Conservation (phyloP, 1,140 invertebrate genomes). For the Hesperophylax magnus region DNA sequence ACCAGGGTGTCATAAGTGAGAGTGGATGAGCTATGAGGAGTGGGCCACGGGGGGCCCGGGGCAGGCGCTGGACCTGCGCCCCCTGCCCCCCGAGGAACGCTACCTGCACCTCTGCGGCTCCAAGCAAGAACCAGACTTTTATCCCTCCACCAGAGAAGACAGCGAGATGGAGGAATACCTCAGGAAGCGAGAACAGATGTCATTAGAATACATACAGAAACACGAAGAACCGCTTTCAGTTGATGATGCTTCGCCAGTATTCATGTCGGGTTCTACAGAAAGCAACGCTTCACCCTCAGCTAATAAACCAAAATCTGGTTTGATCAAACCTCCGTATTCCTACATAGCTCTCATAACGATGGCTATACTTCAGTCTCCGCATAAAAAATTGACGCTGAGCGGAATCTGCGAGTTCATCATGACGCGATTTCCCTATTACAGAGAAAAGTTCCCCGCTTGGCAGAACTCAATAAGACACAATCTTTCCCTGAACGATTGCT, state of each 20-base stretch:
- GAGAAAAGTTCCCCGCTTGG: slow-evolving; percentile 96
- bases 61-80: slow-evolving; percentile 50
- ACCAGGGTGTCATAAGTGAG: slow-evolving; percentile 9
- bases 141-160: slow-evolving; percentile 37
- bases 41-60: slow-evolving; percentile 29
- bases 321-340: slow-evolving; percentile 94
- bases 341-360: slow-evolving; percentile 99
- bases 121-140: slow-evolving; percentile 44
- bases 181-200: slow-evolving; percentile 47
- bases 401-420: slow-evolving; percentile 99
- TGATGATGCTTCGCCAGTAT: slow-evolving; percentile 46
- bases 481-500: slow-evolving; percentile 98
- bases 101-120: slow-evolving; percentile 40
- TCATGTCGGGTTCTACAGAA: slow-evolving; percentile 31
- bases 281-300: neutral
- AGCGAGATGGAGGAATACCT: slow-evolving; percentile 53
- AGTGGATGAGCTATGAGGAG: slow-evolving; percentile 47
- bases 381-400: slow-evolving; percentile 96
- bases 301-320: slow-evolving; percentile 42
- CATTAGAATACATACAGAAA: slow-evolving; percentile 51
- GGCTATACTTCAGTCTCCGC: slow-evolving; percentile 97
- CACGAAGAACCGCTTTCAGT: slow-evolving; percentile 48
- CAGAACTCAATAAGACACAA: slow-evolving; percentile 98
- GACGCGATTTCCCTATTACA: slow-evolving; percentile 96
- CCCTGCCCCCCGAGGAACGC: slow-evolving; percentile 39